Base-by-base conservation (phyloP, 2,888 invertebrate genomes). In the Melolontha melolontha region DNA sequence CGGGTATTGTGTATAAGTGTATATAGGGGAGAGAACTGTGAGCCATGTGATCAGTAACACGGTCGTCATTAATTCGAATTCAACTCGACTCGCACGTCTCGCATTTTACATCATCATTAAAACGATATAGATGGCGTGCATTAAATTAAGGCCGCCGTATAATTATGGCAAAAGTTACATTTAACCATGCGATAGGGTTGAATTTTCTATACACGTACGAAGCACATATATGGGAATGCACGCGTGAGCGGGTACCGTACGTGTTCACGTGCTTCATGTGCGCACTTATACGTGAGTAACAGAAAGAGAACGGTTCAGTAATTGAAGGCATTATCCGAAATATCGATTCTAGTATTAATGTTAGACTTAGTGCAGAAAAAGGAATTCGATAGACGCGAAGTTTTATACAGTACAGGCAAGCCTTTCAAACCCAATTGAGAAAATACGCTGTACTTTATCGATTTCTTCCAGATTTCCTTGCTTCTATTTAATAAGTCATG, bases 101-200 rank as follows among this genome's bases (percentile, higher is more conserved):
- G 57, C 68, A 69, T 74, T 74, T 73, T 75, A 75, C 76, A 75
- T 76, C 76, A 76, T 76, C 76, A 76, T 77, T 77, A 77, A 74
- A 77, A 73, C 73, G 74, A 73, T 71, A 71, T 40, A 16, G 16
- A 66, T 78, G 75, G 77, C 77, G 77, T 78, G 78, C 75, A 73
- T 76, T 76, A 76, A 77, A 77, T 76, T 76, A 74, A 76, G 74
- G 74, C 73, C 69, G 71, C 69, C 67, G 77, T 75, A 77, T 78
- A 78, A 78, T 77, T 77, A 78, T 64, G 71, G 71, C 65, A 67
- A 64, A 64, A 67, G 57, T 64, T 67, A 66, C 71, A 67, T 66
- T 67, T 67, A 68, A 57, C 64, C 64, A 44, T 65, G 69, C 67
- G 55, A 67, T 69, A 67, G 59, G 22, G 12, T 5, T 59, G 59